Base-by-base conservation (phyloP, 2,888 invertebrate species). In the Clunio marinus region DNA sequence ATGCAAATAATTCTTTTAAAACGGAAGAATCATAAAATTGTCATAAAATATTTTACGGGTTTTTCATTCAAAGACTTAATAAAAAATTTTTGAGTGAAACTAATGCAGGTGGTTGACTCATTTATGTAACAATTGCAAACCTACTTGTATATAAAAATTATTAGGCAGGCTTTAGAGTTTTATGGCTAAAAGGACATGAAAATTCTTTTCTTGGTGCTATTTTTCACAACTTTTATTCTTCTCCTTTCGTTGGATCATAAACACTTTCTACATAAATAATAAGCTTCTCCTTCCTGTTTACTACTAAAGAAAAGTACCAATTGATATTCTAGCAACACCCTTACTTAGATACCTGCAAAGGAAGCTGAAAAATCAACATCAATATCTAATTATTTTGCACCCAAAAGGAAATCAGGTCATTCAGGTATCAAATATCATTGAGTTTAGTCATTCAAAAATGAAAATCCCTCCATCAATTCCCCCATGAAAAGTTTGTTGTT, bases 81-180 rank as follows among this genome's bases (percentile, higher is more conserved):
- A 59, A 59, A 58, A 59, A 62, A 24, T 62, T n/a, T n/a, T n/a
- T n/a, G n/a, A n/a, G 45, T 22, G 27, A 41, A 62, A 45, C 62
- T 62, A 62, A 62, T 62, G 62, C 62, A 62, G 62, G 62, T 62
- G 62, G 62, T 62, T 62, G 37, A 25, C 45, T 62, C 41, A 13
- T 24, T 41, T 62, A 41, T 28, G 25, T 20, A 62, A 24, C 13
- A 45, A 45, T 7, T 15, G 45, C 15, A 45, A 45, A 45, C 3
- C 55, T 20, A n/a, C n/a, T 15, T 4, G 17, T 5, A 41, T 41
- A 28, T 59, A 62, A 41, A 41, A 22, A 62, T 35, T 62, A 41
- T 62, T 41, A 25, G 7, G 25, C 24, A 57, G n/a, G n/a, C n/a
- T n/a, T 45, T 17, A 20, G 28, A 35, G 8, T 25, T 62, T 62